Percentiles rank a stretch among this genome's conserved stretches.
These are phyloP conservation scores for Philaethria dido DNA, from an alignment of 2,888 invertebrate genomes.

Conservation along the genomic window DNA sequence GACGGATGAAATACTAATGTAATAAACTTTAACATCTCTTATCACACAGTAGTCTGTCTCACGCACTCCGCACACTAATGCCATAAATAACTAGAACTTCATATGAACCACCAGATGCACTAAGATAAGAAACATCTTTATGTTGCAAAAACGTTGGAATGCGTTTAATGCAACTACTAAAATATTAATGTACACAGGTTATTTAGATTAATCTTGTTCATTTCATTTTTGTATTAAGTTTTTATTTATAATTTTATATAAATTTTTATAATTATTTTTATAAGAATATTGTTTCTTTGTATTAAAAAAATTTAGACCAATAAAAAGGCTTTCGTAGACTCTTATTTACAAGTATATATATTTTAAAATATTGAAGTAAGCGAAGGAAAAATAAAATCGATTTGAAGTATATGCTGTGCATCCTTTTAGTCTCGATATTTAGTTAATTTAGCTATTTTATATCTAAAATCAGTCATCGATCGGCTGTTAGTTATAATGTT, in stretches of 20 bases:
- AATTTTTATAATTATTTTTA: not conserved
- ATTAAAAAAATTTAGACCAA: no score
- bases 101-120: constrained; percentile 27
- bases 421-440: no score
- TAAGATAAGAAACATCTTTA: constrained; percentile 27
- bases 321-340: no score
- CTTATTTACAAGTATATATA: no score
- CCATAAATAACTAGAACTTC: constrained; percentile 20
- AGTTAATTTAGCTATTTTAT: not conserved
- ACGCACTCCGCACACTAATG: constrained; percentile 6
- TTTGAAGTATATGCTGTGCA: no score
- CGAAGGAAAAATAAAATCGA: no score
- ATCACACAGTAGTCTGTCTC: constrained; percentile 12
- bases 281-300: no score
- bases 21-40: constrained; percentile 16
- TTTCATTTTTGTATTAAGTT: not conserved
- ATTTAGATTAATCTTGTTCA: not conserved
- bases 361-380: no score
- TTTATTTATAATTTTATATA: not conserved
- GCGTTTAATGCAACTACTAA: constrained; percentile 19
- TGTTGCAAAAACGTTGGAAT: constrained; percentile 26
- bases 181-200: not conserved
- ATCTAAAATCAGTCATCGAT: not conserved
- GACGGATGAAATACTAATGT: constrained; percentile 2
- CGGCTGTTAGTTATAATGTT: not conserved